Conservation (phyloP, 2,888 invertebrate genomes). For the Saturnia japonica region DNA sequence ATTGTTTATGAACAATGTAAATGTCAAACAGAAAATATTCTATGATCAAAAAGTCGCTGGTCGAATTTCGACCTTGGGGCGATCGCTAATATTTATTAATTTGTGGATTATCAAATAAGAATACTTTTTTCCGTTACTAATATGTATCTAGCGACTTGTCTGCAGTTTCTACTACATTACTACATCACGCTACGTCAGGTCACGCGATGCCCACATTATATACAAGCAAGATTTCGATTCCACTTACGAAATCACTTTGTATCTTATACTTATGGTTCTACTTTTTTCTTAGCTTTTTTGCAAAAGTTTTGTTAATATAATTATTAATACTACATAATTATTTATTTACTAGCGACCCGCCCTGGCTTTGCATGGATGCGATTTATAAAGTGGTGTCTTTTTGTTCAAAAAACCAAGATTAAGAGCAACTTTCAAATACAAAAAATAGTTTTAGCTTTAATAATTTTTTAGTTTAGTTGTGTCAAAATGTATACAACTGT, state of each 20-base stretch:
- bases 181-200: constrained; percentile 52
- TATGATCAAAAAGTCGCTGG: too few species aligned
- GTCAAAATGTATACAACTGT: too few species aligned
- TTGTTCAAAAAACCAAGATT: too few species aligned
- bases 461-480: too few species aligned
- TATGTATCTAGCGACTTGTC: constrained; percentile 44
- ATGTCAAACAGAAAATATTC: too few species aligned
- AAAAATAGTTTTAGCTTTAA: too few species aligned
- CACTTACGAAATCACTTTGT: constrained; percentile 78
- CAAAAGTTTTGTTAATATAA: background rate
- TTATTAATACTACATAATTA: background rate
- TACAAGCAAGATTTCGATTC: constrained; percentile 70
- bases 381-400: too few species aligned
- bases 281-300: constrained; percentile 8
- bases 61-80: too few species aligned
- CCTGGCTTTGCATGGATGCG: too few species aligned
- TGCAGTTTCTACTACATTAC: constrained; percentile 57
- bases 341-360: background rate
- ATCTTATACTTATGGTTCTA: constrained; percentile 40
- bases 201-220: constrained; percentile 77
- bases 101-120: background rate
- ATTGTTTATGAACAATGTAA: too few species aligned
- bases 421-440: too few species aligned
- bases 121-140: constrained; percentile 6
- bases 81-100: constrained; percentile 5